Evolutionary conservation across 2,888 invertebrate species (phyloP).

Genomic region (Maniola hyperantus): DNA sequence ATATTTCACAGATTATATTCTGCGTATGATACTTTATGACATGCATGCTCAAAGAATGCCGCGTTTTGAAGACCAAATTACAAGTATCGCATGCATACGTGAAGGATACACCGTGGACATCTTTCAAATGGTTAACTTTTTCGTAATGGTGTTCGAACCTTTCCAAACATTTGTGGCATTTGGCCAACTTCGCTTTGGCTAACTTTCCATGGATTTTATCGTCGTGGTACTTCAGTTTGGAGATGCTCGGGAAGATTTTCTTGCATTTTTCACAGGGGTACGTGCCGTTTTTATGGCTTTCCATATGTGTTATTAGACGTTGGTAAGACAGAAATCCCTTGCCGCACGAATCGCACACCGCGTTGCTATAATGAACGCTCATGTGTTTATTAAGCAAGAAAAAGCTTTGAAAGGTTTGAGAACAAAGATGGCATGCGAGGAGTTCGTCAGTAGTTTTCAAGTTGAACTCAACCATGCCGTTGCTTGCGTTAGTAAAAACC

Average conservation of each 20-base stretch:
- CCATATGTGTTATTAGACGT: constrained; percentile 38
- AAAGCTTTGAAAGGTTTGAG: constrained; percentile 40
- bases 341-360: constrained; percentile 43
- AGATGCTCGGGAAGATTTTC: constrained; percentile 33
- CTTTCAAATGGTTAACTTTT: constrained; percentile 42
- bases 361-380: constrained; percentile 42
- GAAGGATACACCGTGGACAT: constrained; percentile 36
- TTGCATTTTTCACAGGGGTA: constrained; percentile 41
- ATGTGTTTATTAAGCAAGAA: constrained; percentile 42
- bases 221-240: constrained; percentile 42
- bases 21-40: constrained; percentile 40
- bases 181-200: constrained; percentile 37
- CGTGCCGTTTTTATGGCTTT: constrained; percentile 39
- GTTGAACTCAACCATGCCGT: constrained; percentile 42
- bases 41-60: constrained; percentile 40
- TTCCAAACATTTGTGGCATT: constrained; percentile 40
- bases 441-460: constrained; percentile 37
- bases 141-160: constrained; percentile 44
- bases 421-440: constrained; percentile 41
- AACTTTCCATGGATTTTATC: constrained; percentile 37
- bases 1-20: constrained; percentile 42
- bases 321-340: constrained; percentile 41
- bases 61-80: constrained; percentile 34
- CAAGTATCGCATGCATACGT: constrained; percentile 39
- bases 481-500: constrained; percentile 42